These are phyloP conservation scores for Saguinus midas DNA, from an alignment of 2,113 vertebrate genomes.

Conservation along the genomic window DNA sequence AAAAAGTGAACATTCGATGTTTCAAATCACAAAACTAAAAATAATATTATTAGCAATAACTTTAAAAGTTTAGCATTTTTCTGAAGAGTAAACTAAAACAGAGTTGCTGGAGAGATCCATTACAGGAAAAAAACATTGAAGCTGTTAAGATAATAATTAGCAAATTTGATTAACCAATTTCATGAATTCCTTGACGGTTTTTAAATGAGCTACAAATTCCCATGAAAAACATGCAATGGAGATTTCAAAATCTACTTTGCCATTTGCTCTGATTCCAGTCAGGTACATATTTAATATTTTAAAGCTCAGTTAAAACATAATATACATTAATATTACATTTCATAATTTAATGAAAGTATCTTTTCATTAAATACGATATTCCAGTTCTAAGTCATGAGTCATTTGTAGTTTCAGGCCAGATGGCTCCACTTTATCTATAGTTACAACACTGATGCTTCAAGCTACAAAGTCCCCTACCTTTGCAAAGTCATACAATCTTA, in stretches of 20 bases:
- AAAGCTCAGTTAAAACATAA: background rate
- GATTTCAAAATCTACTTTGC: background rate
- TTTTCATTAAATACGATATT: too few species aligned
- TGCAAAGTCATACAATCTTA: background rate
- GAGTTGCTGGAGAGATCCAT: background rate
- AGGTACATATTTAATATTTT: background rate
- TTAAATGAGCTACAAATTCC: background rate
- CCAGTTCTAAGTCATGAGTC: background rate
- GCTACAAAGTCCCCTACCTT: background rate
- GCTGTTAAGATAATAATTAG: background rate
- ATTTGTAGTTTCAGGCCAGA: background rate
- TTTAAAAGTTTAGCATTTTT: background rate
- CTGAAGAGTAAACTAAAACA: background rate
- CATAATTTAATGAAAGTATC: background rate
- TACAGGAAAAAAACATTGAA: background rate
- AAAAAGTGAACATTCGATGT: background rate
- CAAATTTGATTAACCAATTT: background rate
- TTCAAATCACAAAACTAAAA: background rate
- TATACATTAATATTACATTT: background rate
- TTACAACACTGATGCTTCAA: background rate
- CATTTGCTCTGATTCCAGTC: background rate
- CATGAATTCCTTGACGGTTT: background rate
- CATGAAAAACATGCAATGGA: background rate
- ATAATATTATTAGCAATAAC: background rate
- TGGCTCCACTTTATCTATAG: background rate